Conservation (phyloP, 1,140 invertebrate species). For the Heliconius melpomene region DNA sequence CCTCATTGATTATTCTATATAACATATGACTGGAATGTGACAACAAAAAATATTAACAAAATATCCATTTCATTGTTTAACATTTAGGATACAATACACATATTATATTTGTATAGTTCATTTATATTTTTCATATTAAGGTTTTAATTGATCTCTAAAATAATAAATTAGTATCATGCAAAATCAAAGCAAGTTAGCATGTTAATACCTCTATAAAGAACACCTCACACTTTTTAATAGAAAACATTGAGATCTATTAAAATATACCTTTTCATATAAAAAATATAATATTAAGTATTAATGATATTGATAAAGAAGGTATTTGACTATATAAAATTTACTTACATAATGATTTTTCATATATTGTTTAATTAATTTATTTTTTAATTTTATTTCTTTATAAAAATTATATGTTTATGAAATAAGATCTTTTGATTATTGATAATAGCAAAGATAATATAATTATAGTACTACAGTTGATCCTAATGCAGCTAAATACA, state of each 20-base stretch:
- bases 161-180: constrained; percentile 10
- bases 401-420: no score
- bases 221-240: neutral
- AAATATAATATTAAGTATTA: neutral
- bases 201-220: neutral
- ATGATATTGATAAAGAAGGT: neutral
- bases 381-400: neutral
- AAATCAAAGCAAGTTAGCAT: constrained; percentile 5
- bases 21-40: no score
- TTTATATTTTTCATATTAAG: neutral
- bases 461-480: no score
- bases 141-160: neutral
- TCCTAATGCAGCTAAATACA: no score
- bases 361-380: neutral
- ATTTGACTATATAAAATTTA: neutral
- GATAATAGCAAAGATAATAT: no score
- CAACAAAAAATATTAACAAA: no score
- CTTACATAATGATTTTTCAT: neutral
- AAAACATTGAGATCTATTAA: constrained; percentile 3
- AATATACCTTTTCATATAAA: neutral
- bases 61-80: neutral
- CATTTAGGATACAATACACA: neutral
- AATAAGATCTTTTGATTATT: no score
- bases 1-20: neutral
- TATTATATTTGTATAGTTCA: neutral